Evolutionary conservation across 30 jellyfish, hydroid and myxozoan species (phyloP), one percentile per base, ranked within the genome.

Genomic region (Aurelia sp.): DNA sequence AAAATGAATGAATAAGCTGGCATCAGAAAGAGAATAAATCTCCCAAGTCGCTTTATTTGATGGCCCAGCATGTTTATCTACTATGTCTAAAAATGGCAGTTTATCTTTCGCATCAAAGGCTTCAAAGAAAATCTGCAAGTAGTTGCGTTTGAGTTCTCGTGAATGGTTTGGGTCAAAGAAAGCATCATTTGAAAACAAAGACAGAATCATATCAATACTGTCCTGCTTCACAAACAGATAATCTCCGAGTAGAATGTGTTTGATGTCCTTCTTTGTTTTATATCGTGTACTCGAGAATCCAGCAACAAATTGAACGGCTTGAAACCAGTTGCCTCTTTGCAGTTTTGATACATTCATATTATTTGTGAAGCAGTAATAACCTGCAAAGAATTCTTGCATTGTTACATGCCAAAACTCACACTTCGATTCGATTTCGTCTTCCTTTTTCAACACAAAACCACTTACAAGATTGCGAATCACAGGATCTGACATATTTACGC

Each of bases 351-450:
- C 68, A 17, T 18, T 17, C 8, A 59, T 59, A 6, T 21, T 21
- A 21, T 59, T 6, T 4, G 27, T 59, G 30, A 59, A 18, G 31
- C 68, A 59, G 31, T 59, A 21, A 59, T 17, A 59, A 18, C 30
- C 68, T 6, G 68, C 68, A 11, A 59, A 59, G 21, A 17, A 59
- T 59, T 59, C 68, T 59, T 59, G 68, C 68, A 59, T 59, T 59
- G 68, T 59, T 17, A 21, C 68, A 21, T 59, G 68, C 68, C 22
- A 18, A 59, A 59, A 59, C 27, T 59, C 68, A 59, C 68, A 59
- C 10, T 21, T 59, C 31, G 68, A 21, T 3, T 59, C 68, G 13
- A 59, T 21, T 59, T 59, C 68, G 13, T 59, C 68, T 21, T 59
- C 68, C 0, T 11, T 21, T 18, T 21, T 59, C 31, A 17, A 4